Evolutionary conservation across 2,888 invertebrate genomes (phyloP).

Genomic region (Andrena minutula): DNA sequence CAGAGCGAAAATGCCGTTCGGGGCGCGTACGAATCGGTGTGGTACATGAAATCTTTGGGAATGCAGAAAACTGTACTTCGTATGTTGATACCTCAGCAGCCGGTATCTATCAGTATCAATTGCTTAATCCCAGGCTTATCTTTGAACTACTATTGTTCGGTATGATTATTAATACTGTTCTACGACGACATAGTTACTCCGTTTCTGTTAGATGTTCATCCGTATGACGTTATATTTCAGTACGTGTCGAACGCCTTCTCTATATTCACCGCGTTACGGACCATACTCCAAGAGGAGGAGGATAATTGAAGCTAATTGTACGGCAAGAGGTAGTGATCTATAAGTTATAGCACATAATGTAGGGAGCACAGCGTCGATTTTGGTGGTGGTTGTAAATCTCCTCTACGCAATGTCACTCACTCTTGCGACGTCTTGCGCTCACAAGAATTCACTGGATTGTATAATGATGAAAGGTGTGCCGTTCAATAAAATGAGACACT

Average conservation of each 20-base stretch:
- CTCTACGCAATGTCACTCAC: no score
- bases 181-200: not conserved
- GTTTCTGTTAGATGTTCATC: not conserved
- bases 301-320: not conserved
- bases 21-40: constrained; percentile 38
- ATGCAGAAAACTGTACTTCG: constrained; percentile 43
- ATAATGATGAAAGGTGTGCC: no score
- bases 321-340: no score
- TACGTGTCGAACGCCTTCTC: constrained; percentile 68
- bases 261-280: constrained; percentile 64
- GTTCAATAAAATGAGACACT: no score
- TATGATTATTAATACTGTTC: not conserved
- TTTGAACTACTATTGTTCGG: constrained; percentile 62
- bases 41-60: constrained; percentile 32
- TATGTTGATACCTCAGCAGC: constrained; percentile 52
- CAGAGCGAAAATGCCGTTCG: constrained; percentile 39
- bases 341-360: no score
- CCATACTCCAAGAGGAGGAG: not conserved
- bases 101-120: constrained; percentile 50
- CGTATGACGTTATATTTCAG: constrained; percentile 37
- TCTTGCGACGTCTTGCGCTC: no score
- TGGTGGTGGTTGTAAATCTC: no score
- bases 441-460: no score
- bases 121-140: constrained; percentile 64
- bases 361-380: no score